Conservation (phyloP, 2,797 vertebrate species). For the Mionectes olivaceus region DNA sequence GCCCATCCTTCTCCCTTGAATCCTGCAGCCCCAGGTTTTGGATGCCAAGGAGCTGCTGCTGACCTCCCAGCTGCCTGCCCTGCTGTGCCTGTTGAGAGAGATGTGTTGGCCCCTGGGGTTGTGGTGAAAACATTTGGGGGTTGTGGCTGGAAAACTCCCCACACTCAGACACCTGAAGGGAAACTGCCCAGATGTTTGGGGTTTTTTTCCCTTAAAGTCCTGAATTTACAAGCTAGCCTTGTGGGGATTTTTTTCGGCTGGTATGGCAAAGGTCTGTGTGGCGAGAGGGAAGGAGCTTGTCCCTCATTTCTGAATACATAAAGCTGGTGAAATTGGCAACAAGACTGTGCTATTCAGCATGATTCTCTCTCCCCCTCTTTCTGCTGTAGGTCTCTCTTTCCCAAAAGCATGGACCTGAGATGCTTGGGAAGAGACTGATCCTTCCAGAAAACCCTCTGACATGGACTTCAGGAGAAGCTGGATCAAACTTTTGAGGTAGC, state of each 20-base stretch:
- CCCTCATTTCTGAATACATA: not conserved
- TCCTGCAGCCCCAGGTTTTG: not conserved
- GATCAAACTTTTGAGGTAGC: not conserved
- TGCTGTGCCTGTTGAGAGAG: not conserved
- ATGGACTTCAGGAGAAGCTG: not conserved
- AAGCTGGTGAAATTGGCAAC: not conserved
- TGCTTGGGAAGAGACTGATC: not conserved
- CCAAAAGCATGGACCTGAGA: not conserved
- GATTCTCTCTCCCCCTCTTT: not conserved
- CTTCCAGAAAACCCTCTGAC: not conserved
- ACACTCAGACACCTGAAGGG: not conserved
- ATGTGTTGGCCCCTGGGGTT: rapidly evolving
- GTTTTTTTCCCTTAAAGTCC: not conserved
- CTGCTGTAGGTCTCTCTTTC: not conserved
- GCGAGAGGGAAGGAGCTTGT: not conserved
- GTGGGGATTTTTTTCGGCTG: not conserved
- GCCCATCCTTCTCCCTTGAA: not conserved
- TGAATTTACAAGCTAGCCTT: not conserved
- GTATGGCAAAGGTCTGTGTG: not conserved
- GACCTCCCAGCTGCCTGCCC: not conserved
- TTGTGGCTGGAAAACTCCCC: conserved; percentile 46
- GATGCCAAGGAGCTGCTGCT: not conserved
- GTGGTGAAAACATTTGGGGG: not conserved
- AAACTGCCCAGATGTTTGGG: not conserved
- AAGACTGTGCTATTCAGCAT: not conserved